Base-by-base conservation (phyloP, 2,797 vertebrate species). In the Cirrhinus mrigala region DNA sequence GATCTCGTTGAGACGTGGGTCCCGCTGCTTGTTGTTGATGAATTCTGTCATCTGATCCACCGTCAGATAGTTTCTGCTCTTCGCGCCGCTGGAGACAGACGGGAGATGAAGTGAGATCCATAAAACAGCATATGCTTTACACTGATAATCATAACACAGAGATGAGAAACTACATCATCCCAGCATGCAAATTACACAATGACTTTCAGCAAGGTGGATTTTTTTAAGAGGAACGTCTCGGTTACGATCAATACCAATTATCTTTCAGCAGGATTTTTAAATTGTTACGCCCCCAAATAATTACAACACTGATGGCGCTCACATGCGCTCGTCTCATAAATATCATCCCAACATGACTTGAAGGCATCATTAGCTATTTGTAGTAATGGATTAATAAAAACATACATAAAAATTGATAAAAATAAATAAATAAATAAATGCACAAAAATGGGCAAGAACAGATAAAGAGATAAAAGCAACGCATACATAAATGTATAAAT, bases 31-130 rank as follows among this genome's bases (percentile, higher is more conserved):
- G 74, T 95, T 95, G 91, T 99, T 99, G 92, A 99, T 96, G 83
- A 99, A 99, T 75, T 99, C 98, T 69, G 96, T 99, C 97, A 99
- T 97, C 94, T 98, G 96, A 84, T 99, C 97, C 37, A 98, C 94
- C 0, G 95, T 96, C 91, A 99, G 92, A 85, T 94, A 94, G 1
- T 95, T 92, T 82, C 95, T 95, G 86, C 95, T 95, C 81, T 95
- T 95, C 46, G 95, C 96, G 90, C 98, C 98, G 82, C 98, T 99
- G 54, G 82, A 44, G 20, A 78, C 62, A 85, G 46, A 33, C 10
- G 54, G 16, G n/a, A 77, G 8, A 60, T n/a, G 27, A 22, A 62
- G 33, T 40, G 33, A 37, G 8, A 56, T 20, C n/a, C 73, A 33
- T 10, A 40, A 33, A 3, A 16, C 15, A 54, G 50, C 27, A 20